Evolutionary conservation across 2,888 invertebrate genomes (phyloP), one percentile per base, ranked within the genome.

Genomic region (Polyommatus iphigenia): DNA sequence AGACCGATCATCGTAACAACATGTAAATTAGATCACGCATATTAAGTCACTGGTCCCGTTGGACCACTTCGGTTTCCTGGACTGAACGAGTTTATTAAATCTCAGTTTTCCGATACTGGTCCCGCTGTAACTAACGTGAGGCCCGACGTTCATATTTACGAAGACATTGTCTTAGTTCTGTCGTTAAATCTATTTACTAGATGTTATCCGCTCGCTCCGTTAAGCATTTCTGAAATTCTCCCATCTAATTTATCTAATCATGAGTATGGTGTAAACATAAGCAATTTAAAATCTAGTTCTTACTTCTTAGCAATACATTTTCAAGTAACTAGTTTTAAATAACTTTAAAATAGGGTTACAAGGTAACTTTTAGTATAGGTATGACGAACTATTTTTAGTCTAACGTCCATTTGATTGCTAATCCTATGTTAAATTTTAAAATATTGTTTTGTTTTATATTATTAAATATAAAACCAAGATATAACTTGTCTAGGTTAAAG

Each of bases 1-100:
- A 81, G 83, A 82, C 82, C 80, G 83, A 84, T 83, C 86, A 87
- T 85, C 86, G 83, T 79, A 85, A 84, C 84, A 83, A 84, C 87
- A 86, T 85, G 86, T 87, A 86, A 87, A 89, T 85, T 84, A 85
- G 86, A 85, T 87, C 87, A 84, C 84, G 79, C 79, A 76, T 86
- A 87, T 86, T 88, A 85, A 84, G 85, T 83, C 79, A 84, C 81
- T 84, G 82, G 85, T 87, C 91, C 88, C 87, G 90, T 91, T 88
- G 78, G 80, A 84, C 85, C 81, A 82, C 82, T 83, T 84, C 80
- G 82, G 87, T 86, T 89, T 90, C 89, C 90, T 89, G 87, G 79
- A 84, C 87, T 79, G 78, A 81, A 81, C 78, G 79, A 78, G 82
- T 75, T 78, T 59, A 73, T 78, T 24, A 57, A 72, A 59, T 59